phyloP scores from a whole-genome alignment of 2,888 invertebrate genomes.

The Brachyopa scutellaris region DNA sequence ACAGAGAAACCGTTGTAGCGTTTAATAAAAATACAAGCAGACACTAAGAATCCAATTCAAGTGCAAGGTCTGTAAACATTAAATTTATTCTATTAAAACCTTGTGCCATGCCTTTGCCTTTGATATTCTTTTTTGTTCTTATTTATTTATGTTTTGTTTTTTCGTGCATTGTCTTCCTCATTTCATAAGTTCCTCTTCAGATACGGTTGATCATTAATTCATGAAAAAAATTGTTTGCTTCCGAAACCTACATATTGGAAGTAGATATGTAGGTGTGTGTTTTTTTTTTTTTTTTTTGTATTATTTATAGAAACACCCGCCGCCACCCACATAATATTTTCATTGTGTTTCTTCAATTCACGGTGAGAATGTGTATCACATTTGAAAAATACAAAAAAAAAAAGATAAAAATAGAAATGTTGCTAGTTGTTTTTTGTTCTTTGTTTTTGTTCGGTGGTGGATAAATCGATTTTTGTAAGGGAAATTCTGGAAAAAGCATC shows the following conservation, averaged over 20 bases:
- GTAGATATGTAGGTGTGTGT: no score
- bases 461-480: slow-evolving; percentile 61
- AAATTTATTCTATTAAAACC: slow-evolving; percentile 62
- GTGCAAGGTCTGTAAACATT: slow-evolving; percentile 72
- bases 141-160: not conserved
- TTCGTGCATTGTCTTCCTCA: slow-evolving; percentile 29
- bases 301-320: slow-evolving; percentile 58
- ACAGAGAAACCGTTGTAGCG: slow-evolving; percentile 59
- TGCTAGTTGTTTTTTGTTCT: slow-evolving; percentile 16
- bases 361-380: slow-evolving; percentile 57
- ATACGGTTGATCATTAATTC: slow-evolving; percentile 42
- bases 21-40: slow-evolving; percentile 60
- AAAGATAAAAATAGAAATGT: slow-evolving; percentile 58
- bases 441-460: slow-evolving; percentile 41
- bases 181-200: slow-evolving; percentile 22
- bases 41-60: slow-evolving; percentile 65
- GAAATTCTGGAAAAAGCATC: slow-evolving; percentile 56
- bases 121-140: slow-evolving; percentile 21
- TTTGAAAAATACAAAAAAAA: slow-evolving; percentile 13
- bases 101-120: slow-evolving; percentile 37
- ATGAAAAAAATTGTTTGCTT: slow-evolving; percentile 29
- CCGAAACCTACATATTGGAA: slow-evolving; percentile 54
- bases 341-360: slow-evolving; percentile 33
- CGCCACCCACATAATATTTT: slow-evolving; percentile 39
- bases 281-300: slow-evolving; percentile 24